A percentile compares a stretch with the other conserved stretches of the same genome.
Evolutionary conservation across 1,140 invertebrate genomes (phyloP).

Genomic region (Cotesia chilonis): DNA sequence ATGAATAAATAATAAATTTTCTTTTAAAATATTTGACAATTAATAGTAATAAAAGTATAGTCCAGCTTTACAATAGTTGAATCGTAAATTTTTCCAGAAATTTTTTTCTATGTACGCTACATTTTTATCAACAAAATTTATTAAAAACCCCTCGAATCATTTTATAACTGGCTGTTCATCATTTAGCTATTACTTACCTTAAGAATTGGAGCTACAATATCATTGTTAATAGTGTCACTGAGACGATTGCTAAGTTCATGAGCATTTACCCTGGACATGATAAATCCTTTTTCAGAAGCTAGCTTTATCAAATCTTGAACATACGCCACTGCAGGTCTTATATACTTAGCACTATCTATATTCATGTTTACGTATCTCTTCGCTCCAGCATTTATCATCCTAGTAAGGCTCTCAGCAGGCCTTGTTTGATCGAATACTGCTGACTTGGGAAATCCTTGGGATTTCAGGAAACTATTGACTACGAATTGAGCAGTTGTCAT

Average conservation of each 20-base stretch:
- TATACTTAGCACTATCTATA: conserved; percentile 76
- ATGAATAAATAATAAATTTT: too few relatives aligned
- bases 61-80: too few relatives aligned
- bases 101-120: too few relatives aligned
- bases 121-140: too few relatives aligned
- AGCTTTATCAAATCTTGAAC: conserved; percentile 73
- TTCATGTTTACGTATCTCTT: conserved; percentile 77
- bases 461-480: conserved; percentile 78
- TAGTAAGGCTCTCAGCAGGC: conserved; percentile 73
- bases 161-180: background rate
- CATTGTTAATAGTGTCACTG: conserved; percentile 80
- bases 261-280: conserved; percentile 68
- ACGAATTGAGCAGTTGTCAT: conserved; percentile 74
- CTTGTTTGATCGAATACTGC: conserved; percentile 75
- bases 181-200: conserved; percentile 60
- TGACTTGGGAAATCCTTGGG: conserved; percentile 77
- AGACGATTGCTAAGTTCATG: conserved; percentile 77
- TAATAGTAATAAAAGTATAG: too few relatives aligned
- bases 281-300: conserved; percentile 73
- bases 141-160: too few relatives aligned
- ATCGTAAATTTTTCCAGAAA: too few relatives aligned
- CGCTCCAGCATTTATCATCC: conserved; percentile 73
- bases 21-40: too few relatives aligned
- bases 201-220: conserved; percentile 79
- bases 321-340: conserved; percentile 78